A percentile compares a stretch with the other conserved stretches of the same genome.
phyloP scores from a whole-genome alignment of 1,140 invertebrate species.

The Heliconius himera region DNA sequence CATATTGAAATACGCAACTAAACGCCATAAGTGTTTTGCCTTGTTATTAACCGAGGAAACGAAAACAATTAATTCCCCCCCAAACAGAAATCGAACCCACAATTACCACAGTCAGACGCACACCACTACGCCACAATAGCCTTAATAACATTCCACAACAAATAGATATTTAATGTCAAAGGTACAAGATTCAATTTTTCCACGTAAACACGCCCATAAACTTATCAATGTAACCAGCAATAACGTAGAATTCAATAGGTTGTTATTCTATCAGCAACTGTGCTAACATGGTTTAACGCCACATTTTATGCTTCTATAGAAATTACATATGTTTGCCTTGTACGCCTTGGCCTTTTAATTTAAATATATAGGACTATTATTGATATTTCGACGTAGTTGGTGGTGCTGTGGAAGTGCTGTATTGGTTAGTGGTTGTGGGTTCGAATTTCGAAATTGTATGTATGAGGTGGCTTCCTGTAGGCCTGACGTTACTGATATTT shows the following conservation, averaged over 20 bases:
- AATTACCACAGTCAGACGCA: too few species aligned
- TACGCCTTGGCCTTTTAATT: background rate
- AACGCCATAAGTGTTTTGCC: too few species aligned
- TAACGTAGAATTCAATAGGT: constrained; percentile 36
- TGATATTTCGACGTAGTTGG: background rate
- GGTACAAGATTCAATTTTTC: constrained; percentile 19
- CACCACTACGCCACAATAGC: too few species aligned
- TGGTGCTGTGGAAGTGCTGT: background rate
- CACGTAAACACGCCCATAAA: constrained; percentile 24
- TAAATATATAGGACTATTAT: background rate
- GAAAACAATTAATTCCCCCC: background rate
- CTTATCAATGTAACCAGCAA: constrained; percentile 36
- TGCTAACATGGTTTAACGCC: constrained; percentile 47
- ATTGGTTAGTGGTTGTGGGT: background rate
- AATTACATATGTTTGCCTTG: constrained; percentile 29
- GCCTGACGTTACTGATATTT: too few species aligned
- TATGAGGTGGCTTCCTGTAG: too few species aligned
- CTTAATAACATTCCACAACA: background rate
- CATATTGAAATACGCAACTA: too few species aligned
- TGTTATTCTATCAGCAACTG: constrained; percentile 41
- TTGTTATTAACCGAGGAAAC: too few species aligned
- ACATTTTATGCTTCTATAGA: constrained; percentile 41
- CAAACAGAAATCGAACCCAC: background rate
- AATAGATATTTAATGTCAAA: background rate
- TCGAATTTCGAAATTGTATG: background rate